Evolutionary conservation across 2,888 invertebrate species (phyloP), one percentile per base, ranked within the genome.

Genomic region (Drosophila pseudotalamancana): DNA sequence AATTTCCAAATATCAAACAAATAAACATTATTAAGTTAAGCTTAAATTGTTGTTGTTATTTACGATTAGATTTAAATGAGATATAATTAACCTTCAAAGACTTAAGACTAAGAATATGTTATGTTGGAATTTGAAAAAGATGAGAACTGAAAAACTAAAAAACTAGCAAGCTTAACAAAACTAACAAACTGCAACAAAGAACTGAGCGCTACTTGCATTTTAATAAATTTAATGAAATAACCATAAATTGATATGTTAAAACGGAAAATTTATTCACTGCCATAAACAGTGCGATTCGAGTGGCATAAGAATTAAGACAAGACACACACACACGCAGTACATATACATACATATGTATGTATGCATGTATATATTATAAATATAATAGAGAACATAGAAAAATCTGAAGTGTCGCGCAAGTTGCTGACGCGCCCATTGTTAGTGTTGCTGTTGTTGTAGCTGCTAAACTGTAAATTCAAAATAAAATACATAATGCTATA

Each of bases 401-500:
- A 51, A 64, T 64, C 63, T 76, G 73, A 66, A 76, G 56, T 70
- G 62, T 73, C 72, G 50, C 73, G 42, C 72, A 45, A 59, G 43
- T 42, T 43, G 61, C 23, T 54, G 32, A 35, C 42, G 72, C 51
- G 55, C 72, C 65, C 63, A 71, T 73, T 60, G 60, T 43, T 67
- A 54, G 55, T 51, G 21, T 42, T 60, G 56, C 37, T 56, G 63
- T 14, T 64, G 37, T 53, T 75, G 49, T 39, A 51, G 61, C 45
- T 42, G 43, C 49, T 72, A 69, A 89, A 88, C 89, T 86, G 88
- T 88, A 88, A 88, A 82, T 88, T 78, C 63, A 68, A 72, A 76
- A 79, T 66, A 73, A 81, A 77, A 71, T 66, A 76, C 37, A 48
- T 64, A 68, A 74, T 63, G 66, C 57, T 65, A 59, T 56, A 66